Evolutionary conservation across 2,797 vertebrate species (phyloP).

Genomic region (Girardinus metallicus): DNA sequence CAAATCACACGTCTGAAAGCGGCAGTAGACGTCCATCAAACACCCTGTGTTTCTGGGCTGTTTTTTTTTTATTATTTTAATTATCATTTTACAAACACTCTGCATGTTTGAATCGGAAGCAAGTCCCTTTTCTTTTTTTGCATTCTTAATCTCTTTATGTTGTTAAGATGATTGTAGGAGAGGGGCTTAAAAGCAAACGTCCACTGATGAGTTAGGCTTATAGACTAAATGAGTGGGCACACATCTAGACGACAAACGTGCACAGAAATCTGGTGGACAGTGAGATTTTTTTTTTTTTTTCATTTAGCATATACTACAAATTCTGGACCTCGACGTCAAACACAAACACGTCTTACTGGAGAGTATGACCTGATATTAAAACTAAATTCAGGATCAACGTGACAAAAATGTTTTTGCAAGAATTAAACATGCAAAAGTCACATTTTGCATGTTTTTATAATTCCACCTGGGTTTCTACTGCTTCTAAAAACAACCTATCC

Average conservation of each 20-base stretch:
- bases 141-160: not conserved
- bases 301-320: slow-evolving; percentile 17
- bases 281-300: not conserved
- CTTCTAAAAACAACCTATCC: no score
- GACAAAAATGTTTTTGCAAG: not conserved
- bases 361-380: not conserved
- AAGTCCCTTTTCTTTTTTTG: not conserved
- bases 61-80: slow-evolving; percentile 11
- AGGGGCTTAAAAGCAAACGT: slow-evolving; percentile 2
- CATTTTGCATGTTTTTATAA: no score
- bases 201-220: slow-evolving; percentile 7
- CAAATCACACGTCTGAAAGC: slow-evolving; percentile 54
- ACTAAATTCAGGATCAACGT: not conserved
- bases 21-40: slow-evolving; percentile 49
- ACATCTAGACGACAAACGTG: slow-evolving; percentile 18
- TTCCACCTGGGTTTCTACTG: no score
- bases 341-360: not conserved
- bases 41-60: slow-evolving; percentile 27
- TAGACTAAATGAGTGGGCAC: not conserved
- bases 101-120: slow-evolving; percentile 1
- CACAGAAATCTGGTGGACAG: slow-evolving; percentile 17
- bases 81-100: slow-evolving; percentile 12
- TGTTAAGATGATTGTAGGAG: slow-evolving; percentile 11
- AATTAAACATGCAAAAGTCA: no score
- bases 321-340: slow-evolving; percentile 17